phyloP scores from a whole-genome alignment of 2,113 vertebrate genomes.

The Circaetus gallicus region DNA sequence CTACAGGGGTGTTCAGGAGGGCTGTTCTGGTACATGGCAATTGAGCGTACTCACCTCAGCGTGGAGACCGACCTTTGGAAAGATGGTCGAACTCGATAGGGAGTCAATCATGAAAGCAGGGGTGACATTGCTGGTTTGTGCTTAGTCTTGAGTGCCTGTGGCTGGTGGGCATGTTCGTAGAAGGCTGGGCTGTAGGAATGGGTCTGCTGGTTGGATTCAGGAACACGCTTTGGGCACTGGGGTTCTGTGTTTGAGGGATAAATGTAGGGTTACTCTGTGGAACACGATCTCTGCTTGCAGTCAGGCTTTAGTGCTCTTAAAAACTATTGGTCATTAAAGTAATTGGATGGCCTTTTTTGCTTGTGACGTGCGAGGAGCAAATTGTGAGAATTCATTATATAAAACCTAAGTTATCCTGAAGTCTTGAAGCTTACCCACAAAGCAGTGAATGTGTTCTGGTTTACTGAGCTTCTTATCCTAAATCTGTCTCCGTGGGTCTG shows the following conservation, averaged over 20 bases:
- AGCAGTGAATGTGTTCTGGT: background rate
- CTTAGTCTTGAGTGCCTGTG: rapidly evolving
- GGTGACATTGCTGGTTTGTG: background rate
- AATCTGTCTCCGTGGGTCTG: background rate
- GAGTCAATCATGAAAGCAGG: rapidly evolving
- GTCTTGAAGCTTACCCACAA: background rate
- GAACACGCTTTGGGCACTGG: background rate
- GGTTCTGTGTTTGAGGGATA: background rate
- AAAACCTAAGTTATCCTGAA: too few species aligned
- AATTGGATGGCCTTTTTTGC: background rate
- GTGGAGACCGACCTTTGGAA: rapidly evolving
- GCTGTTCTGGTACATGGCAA: rapidly evolving
- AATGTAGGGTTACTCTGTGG: background rate
- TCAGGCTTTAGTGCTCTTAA: background rate
- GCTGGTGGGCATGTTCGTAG: rapidly evolving
- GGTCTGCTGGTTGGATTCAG: background rate
- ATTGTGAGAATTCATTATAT: background rate
- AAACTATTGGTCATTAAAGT: background rate
- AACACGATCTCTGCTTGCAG: background rate
- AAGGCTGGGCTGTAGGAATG: background rate
- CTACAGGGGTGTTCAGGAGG: background rate
- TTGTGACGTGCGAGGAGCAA: rapidly evolving
- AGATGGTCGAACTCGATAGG: rapidly evolving
- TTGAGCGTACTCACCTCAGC: rapidly evolving
- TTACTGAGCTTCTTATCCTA: background rate